Evolutionary conservation across 2,113 vertebrate species (phyloP), one percentile per base, ranked within the genome.

Genomic region (Numida meleagris): DNA sequence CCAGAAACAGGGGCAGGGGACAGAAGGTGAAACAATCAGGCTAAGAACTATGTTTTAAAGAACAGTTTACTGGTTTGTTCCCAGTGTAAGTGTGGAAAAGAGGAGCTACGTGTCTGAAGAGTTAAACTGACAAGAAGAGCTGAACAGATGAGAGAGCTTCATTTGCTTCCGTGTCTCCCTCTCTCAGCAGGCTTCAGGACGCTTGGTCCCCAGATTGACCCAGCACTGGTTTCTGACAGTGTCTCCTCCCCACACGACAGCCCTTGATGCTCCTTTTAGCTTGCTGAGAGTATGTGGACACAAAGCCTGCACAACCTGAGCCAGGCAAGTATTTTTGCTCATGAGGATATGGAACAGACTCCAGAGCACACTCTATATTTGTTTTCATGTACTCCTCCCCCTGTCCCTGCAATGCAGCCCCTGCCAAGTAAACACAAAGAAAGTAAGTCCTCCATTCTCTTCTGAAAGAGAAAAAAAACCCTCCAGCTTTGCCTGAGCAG

Each of bases 231-330:
- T 72, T 58, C 53, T 25, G 79, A 50, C 67, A 70, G 34, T 14
- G 24, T 46, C 48, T 76, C 46, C 8, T 0, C 40, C 58, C 14
- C 16, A 33, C 55, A 12, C 9, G 33, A 76, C 58, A 36, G 6
- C 31, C 48, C 62, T 70, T 40, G 73, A 57, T 71, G 85, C 34
- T 87, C 62, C 46, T 87, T 85, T 89, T 57, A 78, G 25, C 36
- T 55, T 29, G 23, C 66, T 70, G n/a, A 24, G 85, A 88, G 4
- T 53, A 57, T 79, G 85, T 4, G 3, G 36, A 45, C 20, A 29
- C 23, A 38, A 33, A 76, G 14, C 33, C 59, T 75, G 36, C 12
- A 80, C 18, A 86, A 58, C 20, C 33, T 29, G 63, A 89, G 58
- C 15, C 25, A 57, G 50, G 20, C n/a, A 66, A 1, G 9, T 14